Conservation (phyloP, 2,113 vertebrate species). For the Heliornis fulica region DNA sequence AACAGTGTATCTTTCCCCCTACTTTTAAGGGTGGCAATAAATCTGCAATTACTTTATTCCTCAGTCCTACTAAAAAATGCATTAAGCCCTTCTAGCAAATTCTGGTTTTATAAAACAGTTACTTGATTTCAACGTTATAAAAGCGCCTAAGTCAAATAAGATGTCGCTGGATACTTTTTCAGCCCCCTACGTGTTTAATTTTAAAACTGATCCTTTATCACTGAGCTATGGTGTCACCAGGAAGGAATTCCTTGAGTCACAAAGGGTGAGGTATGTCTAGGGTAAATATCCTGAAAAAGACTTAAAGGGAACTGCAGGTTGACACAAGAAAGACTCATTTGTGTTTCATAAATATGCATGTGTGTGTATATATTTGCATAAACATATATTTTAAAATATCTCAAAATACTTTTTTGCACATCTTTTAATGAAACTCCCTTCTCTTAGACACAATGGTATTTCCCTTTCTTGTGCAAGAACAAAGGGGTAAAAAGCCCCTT, state of each 20-base stretch:
- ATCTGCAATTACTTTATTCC: conserved; percentile 1
- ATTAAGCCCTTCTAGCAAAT: not conserved
- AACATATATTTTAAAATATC: rapidly evolving
- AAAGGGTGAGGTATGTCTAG: not conserved
- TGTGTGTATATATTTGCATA: not conserved
- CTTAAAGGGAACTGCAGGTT: not conserved
- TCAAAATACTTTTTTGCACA: not conserved
- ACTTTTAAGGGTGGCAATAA: not conserved
- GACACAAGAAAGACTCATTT: not conserved
- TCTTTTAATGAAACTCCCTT: not conserved
- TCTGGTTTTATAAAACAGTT: not conserved
- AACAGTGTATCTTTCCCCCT: not conserved
- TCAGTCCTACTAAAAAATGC: not conserved
- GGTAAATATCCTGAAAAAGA: not conserved
- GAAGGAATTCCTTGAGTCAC: not conserved
- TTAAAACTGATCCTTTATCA: not conserved
- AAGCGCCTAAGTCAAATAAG: not conserved
- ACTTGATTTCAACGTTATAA: not conserved
- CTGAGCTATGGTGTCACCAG: not conserved
- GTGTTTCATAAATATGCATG: not conserved
- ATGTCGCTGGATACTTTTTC: not conserved
- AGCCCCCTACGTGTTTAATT: not conserved
- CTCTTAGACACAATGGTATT: not conserved
- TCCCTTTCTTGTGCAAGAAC: not conserved
- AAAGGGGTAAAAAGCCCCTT: not conserved